A percentile compares a stretch with the other conserved stretches of the same genome.
These are phyloP conservation scores for Murina feae DNA, from an alignment of 2,113 vertebrate genomes.

Conservation along the genomic window DNA sequence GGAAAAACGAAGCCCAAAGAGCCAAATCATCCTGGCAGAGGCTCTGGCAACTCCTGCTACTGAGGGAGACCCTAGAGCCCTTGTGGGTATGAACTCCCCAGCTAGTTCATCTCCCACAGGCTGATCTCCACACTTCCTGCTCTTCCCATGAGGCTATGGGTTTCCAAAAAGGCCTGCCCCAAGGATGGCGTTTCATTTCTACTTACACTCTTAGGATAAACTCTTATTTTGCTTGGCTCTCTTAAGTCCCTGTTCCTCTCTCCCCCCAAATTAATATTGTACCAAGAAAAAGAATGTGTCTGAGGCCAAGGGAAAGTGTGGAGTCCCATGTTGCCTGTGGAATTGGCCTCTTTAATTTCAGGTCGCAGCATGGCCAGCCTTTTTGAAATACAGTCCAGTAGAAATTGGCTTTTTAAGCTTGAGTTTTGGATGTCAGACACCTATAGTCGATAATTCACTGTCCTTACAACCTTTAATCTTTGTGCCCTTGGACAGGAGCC, in stretches of 20 bases:
- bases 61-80: not conserved
- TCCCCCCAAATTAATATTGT: constrained; percentile 7
- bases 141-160: not conserved
- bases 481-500: not conserved
- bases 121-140: not conserved
- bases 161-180: not conserved
- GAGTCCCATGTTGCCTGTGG: not conserved
- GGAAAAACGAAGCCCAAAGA: not conserved
- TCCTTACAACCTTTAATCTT: not conserved
- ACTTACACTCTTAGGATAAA: not conserved
- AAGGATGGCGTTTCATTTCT: not conserved
- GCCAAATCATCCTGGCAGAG: not conserved
- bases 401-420: not conserved
- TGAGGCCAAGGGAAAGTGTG: not conserved
- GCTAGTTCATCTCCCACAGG: not conserved
- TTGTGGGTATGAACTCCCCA: not conserved
- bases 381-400: not conserved
- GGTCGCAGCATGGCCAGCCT: not conserved
- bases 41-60: not conserved
- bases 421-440: not conserved
- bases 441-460: not conserved
- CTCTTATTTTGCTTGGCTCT: not conserved
- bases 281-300: not conserved
- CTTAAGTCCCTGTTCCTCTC: not conserved
- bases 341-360: not conserved